A percentile compares a stretch with the other conserved stretches of the same genome.
Evolutionary conservation across 2,113 vertebrate species (phyloP).

Genomic region (Corydoras sp.): DNA sequence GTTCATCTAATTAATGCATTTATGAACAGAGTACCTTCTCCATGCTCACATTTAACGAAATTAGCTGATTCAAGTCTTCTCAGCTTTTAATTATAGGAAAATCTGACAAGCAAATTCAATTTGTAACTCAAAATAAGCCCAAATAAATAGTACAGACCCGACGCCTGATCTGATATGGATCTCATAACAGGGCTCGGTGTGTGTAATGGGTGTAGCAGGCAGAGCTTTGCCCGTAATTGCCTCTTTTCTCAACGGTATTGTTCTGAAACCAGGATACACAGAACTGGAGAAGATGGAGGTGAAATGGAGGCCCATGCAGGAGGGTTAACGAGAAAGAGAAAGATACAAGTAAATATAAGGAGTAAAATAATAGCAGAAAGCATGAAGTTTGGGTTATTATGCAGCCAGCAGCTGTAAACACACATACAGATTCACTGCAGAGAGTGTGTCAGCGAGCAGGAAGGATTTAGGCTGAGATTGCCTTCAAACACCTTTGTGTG

Average conservation of each 20-base stretch:
- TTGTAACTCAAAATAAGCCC: too few species aligned
- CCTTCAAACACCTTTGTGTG: conserved; percentile 42
- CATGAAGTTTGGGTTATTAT: not conserved
- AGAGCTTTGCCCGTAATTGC: conserved; percentile 24
- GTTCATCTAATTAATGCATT: too few species aligned
- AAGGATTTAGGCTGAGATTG: conserved; percentile 28
- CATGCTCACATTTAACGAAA: too few species aligned
- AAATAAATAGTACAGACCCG: too few species aligned
- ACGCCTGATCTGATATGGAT: not conserved
- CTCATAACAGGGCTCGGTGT: conserved; percentile 1
- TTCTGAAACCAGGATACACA: not conserved
- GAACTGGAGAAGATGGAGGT: conserved; percentile 11
- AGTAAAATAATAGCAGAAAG: conserved; percentile 2
- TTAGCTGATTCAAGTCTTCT: too few species aligned
- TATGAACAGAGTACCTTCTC: too few species aligned
- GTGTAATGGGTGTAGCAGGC: conserved; percentile 1
- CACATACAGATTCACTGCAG: conserved; percentile 7
- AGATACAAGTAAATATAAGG: not conserved
- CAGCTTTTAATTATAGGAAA: too few species aligned
- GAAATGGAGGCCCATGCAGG: conserved; percentile 7
- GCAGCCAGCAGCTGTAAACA: not conserved
- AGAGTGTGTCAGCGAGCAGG: conserved; percentile 18
- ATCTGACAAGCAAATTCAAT: too few species aligned
- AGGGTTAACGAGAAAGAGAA: not conserved
- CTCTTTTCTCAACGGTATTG: conserved; percentile 22